Base-by-base conservation (phyloP, 2,888 invertebrate genomes). In the Eumacrocentrus americanus region DNA sequence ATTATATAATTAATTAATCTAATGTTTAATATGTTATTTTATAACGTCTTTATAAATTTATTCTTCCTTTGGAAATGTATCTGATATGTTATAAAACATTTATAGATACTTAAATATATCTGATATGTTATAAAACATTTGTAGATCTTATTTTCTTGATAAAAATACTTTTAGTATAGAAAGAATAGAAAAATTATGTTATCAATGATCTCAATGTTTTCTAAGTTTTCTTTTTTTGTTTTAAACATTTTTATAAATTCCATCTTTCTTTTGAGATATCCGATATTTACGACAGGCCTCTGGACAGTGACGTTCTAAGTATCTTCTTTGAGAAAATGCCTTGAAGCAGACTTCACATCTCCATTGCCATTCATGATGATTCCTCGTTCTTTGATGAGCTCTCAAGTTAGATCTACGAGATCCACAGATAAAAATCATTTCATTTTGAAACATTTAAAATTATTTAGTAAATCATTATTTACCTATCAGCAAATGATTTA, bases 281-380 rank as follows among this genome's bases (percentile, higher is more conserved):
- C 82, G 84, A 68, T 86, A 89, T 73, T 89, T 89, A 61, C 84
- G 83, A 71, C 89, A 89, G 3, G 89, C 89, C 63, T 87, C 86
- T 1, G 85, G 79, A 6, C 86, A 82, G 66, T 90, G 90, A 1
- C 88, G 82, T 72, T 87, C 88, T 38, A 89, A 77, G 72, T 89
- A 89, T 11, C 86, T 84, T 40, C 84, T 82, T 78, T 89, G 88
- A 58, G 88, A 89, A 79, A 90, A 90, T 1, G 89, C 87, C 75
- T 89, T 89, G 61, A 85, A 85, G 69, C 90, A 90, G 58, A 84
- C 84, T 1, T 82, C 76, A 72, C 89, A 89, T 55, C 85, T 84
- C 86, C 87, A 88, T 68, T 85, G 82, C 89, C 89, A 89, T 54
- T 84, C 79, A 78, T 89, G 89, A 78, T 90, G 89, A 4, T 86